Base-by-base conservation (phyloP, 2,113 vertebrate genomes). In the Archilochus colubris region DNA sequence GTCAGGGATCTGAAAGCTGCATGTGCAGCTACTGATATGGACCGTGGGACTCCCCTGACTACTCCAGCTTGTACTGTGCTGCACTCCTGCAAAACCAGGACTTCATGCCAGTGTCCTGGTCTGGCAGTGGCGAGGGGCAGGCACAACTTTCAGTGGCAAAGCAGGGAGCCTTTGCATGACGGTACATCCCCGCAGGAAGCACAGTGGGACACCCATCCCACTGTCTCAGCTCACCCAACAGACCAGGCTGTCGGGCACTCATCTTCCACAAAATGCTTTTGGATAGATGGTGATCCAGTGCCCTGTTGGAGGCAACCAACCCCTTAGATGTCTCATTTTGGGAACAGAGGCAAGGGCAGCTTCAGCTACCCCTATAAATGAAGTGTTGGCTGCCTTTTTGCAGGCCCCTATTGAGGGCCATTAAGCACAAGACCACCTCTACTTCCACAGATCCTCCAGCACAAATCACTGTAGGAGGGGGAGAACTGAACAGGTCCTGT, bases 41-140 rank as follows among this genome's bases (percentile, higher is more conserved):
- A 24, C 40, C 3, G 3, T 28, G 38, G 62, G 33, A 25, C 44
- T 79, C n/a, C 75, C 59, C 30, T 21, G 50, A 10, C 31, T n/a
- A 8, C 22, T 23, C 43, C 9, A 19, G 30, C 31, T 73, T 40
- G 38, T 44, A 15, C 23, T 59, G 53, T 1, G 1, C 25, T 4
- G 4, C 27, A 53, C 50, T 50, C 46, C 43, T 79, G 40, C 87
- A 53, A 51, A 77, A 68, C 59, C 33, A 43, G 33, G 23, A 15
- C 70, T 10, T 40, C 40, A 40, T 40, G 40, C 40, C 40, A 40
- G 40, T 40, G n/a, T 8, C 12, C 53, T 66, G 20, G 25, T 40
- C 48, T 53, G 36, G 61, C 46, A 0, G 0, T 6, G 33, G 53
- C 25, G 44, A 21, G 79, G 14, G 7, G 55, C 55, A 58, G 69